Evolutionary conservation across 2,113 vertebrate genomes (phyloP).

Genomic region (Phaetusa simplex): DNA sequence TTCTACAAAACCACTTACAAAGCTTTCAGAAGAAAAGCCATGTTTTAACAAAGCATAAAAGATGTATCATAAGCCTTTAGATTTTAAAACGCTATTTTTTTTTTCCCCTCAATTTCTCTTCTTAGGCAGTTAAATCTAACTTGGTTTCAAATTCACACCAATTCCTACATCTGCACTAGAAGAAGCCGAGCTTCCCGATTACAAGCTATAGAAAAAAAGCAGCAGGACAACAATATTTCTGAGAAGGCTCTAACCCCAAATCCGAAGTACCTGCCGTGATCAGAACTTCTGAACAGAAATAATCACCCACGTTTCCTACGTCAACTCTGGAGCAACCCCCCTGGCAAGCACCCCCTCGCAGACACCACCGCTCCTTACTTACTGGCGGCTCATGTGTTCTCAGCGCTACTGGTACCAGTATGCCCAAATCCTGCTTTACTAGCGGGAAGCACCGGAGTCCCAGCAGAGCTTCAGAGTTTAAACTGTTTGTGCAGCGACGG

Average conservation of each 20-base stretch:
- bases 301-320: fast-evolving
- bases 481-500: not conserved
- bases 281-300: not conserved
- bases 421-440: not conserved
- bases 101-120: not conserved
- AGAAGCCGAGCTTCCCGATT: not conserved
- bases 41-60: not conserved
- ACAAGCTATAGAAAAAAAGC: not conserved
- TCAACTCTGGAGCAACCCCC: not conserved
- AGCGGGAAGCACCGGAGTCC: not conserved
- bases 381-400: slow-evolving; percentile 32
- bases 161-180: not conserved
- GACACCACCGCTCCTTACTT: not conserved
- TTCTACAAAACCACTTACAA: not conserved
- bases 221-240: not conserved
- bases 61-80: not conserved
- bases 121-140: not conserved
- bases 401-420: not conserved
- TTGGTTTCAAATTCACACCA: not conserved
- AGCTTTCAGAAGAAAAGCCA: not conserved
- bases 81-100: not conserved
- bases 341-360: not conserved
- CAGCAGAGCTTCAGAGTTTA: not conserved
- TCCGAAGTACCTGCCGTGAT: not conserved
- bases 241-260: not conserved